Base-by-base conservation (phyloP, 2,797 vertebrate species). In the Nyctalus aviator region DNA sequence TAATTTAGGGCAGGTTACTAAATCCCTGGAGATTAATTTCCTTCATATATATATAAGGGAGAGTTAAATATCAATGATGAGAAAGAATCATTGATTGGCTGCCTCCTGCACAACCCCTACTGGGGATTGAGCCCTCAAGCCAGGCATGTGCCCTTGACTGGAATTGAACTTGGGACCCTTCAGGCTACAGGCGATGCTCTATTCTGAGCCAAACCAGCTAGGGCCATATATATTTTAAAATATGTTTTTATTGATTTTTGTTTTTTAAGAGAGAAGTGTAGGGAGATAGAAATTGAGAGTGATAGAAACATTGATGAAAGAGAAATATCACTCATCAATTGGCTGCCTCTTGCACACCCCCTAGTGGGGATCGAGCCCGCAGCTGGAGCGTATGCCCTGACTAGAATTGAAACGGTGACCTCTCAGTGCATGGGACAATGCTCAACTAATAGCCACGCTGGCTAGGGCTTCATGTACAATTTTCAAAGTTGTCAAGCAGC, bases 401-500 rank as follows among this genome's bases (percentile, higher is more conserved):
- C n/a, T 8, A 2, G n/a, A 66, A 66, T 66, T 66, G 64, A 32
- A 32, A 8, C 0, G 0, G n/a, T 66, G 64, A 66, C 15, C n/a
- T 32, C 64, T 66, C 8, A 8, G n/a, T 66, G 30, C 64, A 32
- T 32, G 15, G n/a, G 59, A 64, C 59, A 64, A 1, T 27, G 57
- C 57, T 59, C 13, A 64, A 17, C 59, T 15, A 64, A 30, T 14
- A 64, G 59, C 27, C 59, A 64, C 3, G 3, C 30, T 64, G 59
- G 59, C 59, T 30, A 59, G 62, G n/a, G n/a, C n/a, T 46, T 64
- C 78, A 48, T 20, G 41, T 50, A 59, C 2, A 44, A 10, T 53
- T 84, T 93, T 90, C 62, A 30, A 30, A 76, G 48, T 94, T 77
- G 77, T 88, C 62, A 64, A 73, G 27, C 44, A 86, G 25, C 44